These are phyloP conservation scores for Orthosia cruda DNA, from an alignment of 2,888 invertebrate genomes.

Conservation along the genomic window DNA sequence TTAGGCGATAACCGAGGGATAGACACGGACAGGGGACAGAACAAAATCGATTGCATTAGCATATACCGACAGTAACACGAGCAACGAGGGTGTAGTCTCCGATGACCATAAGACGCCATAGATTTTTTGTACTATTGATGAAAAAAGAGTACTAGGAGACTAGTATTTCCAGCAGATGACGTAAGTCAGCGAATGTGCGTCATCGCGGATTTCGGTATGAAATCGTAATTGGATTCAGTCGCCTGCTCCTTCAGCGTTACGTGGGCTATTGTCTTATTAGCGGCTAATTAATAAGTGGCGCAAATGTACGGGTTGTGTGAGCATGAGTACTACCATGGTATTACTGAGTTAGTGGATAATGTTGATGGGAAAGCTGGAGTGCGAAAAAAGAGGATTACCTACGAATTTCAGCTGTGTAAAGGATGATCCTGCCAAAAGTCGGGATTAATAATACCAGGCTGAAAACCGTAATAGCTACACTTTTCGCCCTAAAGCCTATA, in stretches of 20 bases:
- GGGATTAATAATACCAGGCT: conserved; percentile 16
- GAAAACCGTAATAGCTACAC: conserved; percentile 7
- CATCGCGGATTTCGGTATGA: conserved; percentile 51
- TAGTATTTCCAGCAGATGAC: conserved; percentile 34
- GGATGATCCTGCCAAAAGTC: not conserved
- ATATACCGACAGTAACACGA: conserved; percentile 33
- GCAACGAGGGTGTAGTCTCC: conserved; percentile 25
- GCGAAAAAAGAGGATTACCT: not conserved
- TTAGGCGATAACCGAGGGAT: conserved; percentile 49
- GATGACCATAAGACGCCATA: conserved; percentile 11
- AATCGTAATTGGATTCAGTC: conserved; percentile 64
- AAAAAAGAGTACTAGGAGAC: conserved; percentile 22
- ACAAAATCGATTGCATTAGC: conserved; percentile 52
- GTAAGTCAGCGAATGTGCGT: conserved; percentile 44
- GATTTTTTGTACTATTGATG: not conserved
- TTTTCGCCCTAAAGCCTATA: conserved; percentile 26
- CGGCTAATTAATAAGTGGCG: conserved; percentile 33
- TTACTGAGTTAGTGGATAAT: conserved; percentile 19
- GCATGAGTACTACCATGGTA: not conserved
- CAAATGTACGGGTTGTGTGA: conserved; percentile 27
- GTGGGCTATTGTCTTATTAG: conserved; percentile 51
- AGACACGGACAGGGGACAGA: conserved; percentile 41
- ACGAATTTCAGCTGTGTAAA: not conserved
- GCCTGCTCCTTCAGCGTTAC: conserved; percentile 33
- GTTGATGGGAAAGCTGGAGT: not conserved